Conservation (phyloP, 1,140 invertebrate species). For the Papilio polyxenes region DNA sequence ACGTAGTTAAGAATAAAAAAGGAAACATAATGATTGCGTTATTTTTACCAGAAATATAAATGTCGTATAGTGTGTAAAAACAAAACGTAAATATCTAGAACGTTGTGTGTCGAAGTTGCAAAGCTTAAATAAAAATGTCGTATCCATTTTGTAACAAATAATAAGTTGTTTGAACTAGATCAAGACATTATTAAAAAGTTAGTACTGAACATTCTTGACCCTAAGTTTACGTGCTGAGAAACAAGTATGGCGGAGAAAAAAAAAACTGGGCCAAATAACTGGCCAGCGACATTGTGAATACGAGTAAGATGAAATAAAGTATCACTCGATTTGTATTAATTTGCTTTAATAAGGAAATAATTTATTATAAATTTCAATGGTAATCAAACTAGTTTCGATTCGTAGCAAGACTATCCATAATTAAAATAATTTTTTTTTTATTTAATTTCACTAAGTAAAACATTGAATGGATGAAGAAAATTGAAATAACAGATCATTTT, state of each 20-base stretch:
- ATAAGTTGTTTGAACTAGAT: neutral
- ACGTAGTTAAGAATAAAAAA: no score
- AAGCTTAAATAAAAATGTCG: neutral
- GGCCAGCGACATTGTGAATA: conserved; percentile 4
- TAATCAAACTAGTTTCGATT: neutral
- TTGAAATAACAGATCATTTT: no score
- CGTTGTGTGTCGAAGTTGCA: no score
- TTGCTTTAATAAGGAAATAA: neutral
- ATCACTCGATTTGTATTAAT: neutral
- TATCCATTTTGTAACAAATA: conserved; percentile 15
- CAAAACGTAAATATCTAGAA: no score
- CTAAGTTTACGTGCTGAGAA: conserved; percentile 16
- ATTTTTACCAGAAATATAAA: no score
- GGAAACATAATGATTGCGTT: no score
- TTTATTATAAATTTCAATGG: neutral
- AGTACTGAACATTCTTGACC: conserved; percentile 28
- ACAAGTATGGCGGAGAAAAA: neutral
- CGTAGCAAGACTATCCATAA: no score
- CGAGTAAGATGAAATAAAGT: neutral
- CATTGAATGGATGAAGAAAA: no score
- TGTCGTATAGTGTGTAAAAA: no score
- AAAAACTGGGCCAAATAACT: conserved; percentile 34
- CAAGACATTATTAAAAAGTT: conserved; percentile 23
- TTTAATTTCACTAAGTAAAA: no score
- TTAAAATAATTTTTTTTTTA: no score